phyloP scores from a whole-genome alignment of 1,140 invertebrate genomes.

The Monochamus saltuarius region DNA sequence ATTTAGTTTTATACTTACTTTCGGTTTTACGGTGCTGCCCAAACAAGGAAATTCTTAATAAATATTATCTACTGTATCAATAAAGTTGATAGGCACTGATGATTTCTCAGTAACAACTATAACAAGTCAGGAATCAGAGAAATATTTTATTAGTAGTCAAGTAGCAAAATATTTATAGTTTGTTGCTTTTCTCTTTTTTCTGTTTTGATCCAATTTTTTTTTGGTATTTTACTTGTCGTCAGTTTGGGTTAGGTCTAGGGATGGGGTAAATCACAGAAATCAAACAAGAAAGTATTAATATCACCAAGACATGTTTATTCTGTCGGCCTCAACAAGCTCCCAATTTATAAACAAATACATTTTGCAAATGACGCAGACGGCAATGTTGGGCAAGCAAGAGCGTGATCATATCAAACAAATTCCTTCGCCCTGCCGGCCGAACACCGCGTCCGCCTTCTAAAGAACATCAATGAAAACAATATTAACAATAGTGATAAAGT shows the following conservation, averaged over 20 bases:
- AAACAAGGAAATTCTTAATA: no score
- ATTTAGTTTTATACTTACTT: no score
- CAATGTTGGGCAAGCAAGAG: neutral
- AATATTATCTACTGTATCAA: no score
- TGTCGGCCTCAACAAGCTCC: conserved; percentile 66
- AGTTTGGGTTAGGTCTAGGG: neutral
- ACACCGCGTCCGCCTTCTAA: neutral
- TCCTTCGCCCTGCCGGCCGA: neutral
- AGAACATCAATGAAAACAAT: conserved; percentile 19
- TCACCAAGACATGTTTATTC: conserved; percentile 71
- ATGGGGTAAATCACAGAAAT: conserved; percentile 22
- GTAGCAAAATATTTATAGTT: no score
- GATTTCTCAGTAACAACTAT: no score
- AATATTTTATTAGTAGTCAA: no score
- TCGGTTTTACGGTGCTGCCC: no score
- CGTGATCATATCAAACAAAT: neutral
- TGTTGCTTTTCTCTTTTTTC: neutral
- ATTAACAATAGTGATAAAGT: conserved; percentile 21
- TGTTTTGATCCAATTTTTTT: conserved; percentile 13
- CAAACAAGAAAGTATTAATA: conserved; percentile 39
- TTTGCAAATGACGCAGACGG: conserved; percentile 2
- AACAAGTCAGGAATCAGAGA: no score
- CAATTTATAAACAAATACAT: conserved; percentile 49
- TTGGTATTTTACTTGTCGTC: neutral
- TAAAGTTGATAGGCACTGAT: no score